Evolutionary conservation across 1,140 invertebrate species (phyloP), one percentile per base, ranked within the genome.

Genomic region (Homarus americanus): DNA sequence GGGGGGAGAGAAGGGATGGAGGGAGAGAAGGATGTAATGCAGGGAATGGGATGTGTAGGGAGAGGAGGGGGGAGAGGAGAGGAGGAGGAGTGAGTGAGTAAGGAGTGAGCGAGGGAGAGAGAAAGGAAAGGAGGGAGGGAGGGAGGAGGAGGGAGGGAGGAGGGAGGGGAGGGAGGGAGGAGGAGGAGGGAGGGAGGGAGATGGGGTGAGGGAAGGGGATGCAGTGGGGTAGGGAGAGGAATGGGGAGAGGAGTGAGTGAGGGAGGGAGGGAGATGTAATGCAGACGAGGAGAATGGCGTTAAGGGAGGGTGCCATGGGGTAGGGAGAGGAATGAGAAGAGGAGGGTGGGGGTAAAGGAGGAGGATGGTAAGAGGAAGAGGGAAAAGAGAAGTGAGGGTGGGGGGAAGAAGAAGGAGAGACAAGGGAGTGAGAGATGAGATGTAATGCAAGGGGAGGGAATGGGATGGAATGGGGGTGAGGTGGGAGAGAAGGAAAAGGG

Each of bases 121-220:
- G 7, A 28, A 24, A n/a, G n/a, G 82, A 38, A 24, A 36, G 58
- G 12, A 53, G 49, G 32, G 15, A 34, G 36, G 58, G 63, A 53
- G 28, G 4, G 24, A 58, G n/a, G 58, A 40, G 34, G 17, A 66
- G 40, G 32, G 24, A 20, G 5, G 32, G 36, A 10, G 15, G 17
- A 28, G 32, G 20, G 32, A 9, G 17, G 34, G 41, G 20, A 1
- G 28, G 9, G 32, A 7, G 36, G 44, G 28, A 36, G 20, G 1
- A 69, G 84, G 20, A 24, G 28, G 40, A 69, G 58, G 28, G 58
- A 80, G 40, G 32, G 41, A 80, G 78, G 32, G 40, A 80, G n/a
- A n/a, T n/a, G n/a, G 58, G 63, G n/a, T n/a, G 36, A 15, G 32
- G 58, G 7, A 28, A 24, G 10, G n/a, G 82, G n/a, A 24, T 17